These are phyloP conservation scores for Propithecus deckenii DNA, from an alignment of 2,797 vertebrate genomes.

Conservation along the genomic window DNA sequence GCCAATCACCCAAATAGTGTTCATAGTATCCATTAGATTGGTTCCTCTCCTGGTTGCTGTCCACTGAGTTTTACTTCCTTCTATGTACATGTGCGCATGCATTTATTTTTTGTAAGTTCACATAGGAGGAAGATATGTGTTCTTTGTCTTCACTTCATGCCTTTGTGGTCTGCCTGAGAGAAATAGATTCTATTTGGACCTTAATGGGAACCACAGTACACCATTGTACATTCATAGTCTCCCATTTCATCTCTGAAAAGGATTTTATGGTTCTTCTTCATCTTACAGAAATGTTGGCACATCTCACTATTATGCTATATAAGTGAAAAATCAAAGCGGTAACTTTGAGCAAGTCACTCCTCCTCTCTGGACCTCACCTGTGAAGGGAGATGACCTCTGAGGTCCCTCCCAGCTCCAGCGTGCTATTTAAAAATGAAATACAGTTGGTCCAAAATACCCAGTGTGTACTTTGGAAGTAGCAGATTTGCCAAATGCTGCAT, in stretches of 20 bases:
- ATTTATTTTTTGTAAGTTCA: background rate
- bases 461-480: background rate
- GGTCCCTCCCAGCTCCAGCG: background rate
- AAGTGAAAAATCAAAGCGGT: background rate
- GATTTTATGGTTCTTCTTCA: background rate
- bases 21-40: no score
- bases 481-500: background rate
- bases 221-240: background rate
- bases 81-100: no score
- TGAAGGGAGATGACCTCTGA: background rate
- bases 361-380: background rate
- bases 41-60: no score
- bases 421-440: background rate
- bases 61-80: no score
- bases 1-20: no score
- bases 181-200: background rate
- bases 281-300: background rate
- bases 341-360: background rate
- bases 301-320: background rate
- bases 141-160: background rate
- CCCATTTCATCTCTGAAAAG: background rate
- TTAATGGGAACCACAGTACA: background rate
- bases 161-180: background rate
- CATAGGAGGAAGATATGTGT: background rate
- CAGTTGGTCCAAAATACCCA: background rate